phyloP scores from a whole-genome alignment of 2,888 invertebrate genomes.

The Altica lythri region DNA sequence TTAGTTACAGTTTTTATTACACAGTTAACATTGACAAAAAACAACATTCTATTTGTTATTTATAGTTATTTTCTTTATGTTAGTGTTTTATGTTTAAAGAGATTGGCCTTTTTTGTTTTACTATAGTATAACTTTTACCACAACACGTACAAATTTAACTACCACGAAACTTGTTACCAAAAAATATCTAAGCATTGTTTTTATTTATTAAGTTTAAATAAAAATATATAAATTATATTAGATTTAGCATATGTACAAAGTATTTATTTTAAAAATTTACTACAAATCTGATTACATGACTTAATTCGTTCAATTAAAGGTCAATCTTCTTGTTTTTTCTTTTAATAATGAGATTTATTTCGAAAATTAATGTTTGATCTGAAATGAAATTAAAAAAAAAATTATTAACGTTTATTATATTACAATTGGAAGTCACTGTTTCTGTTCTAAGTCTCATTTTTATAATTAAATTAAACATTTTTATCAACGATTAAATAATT shows the following conservation, averaged over 20 bases:
- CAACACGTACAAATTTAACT: conserved; percentile 8
- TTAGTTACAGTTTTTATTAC: no score
- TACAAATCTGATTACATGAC: background rate
- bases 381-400: conserved; percentile 23
- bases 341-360: conserved; percentile 28
- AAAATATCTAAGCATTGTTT: conserved; percentile 8
- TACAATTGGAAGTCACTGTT: conserved; percentile 8
- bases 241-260: conserved; percentile 1
- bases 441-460: conserved; percentile 16
- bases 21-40: background rate
- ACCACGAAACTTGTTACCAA: conserved; percentile 12
- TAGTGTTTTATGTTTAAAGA: conserved; percentile 15
- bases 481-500: no score
- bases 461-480: no score
- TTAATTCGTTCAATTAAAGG: conserved; percentile 14
- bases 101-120: conserved; percentile 14
- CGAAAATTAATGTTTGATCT: conserved; percentile 31
- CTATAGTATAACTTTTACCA: conserved; percentile 1
- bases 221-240: conserved; percentile 7
- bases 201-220: conserved; percentile 16
- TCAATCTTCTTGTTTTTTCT: conserved; percentile 7
- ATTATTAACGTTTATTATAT: conserved; percentile 9
- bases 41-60: conserved; percentile 12
- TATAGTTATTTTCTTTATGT: conserved; percentile 12
- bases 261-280: conserved; percentile 1